Evolutionary conservation across 2,797 vertebrate genomes (phyloP), one percentile per base, ranked within the genome.

Genomic region (Falco peregrinus): DNA sequence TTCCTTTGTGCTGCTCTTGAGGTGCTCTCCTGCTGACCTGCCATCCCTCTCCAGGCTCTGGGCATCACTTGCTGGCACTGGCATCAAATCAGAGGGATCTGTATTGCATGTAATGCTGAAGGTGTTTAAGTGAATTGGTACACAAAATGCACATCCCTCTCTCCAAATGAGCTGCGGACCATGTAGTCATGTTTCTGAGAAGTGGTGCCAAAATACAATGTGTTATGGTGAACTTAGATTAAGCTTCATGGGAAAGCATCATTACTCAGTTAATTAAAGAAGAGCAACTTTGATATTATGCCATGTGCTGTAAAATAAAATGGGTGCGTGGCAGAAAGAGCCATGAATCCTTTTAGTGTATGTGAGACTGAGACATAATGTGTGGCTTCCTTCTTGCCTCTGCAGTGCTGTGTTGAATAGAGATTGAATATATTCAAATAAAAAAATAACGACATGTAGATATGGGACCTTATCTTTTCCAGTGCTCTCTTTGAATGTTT

Each of bases 231-330:
- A 86, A 59, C 74, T 51, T 84, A 64, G 59, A 56, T 29, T 89
- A 77, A 81, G 25, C 67, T 78, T 63, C 75, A 21, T 70, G 91
- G 80, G 75, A 88, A 84, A 68, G 48, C 35, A 18, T 92, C 5
- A 0, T 96, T 87, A 82, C 21, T 90, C 59, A 74, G 76, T 88
- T 96, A 93, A 92, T 95, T 94, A 80, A 84, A 81, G 77, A 70
- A 63, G 26, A 95, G 54, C 25, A 84, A 64, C 78, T 89, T 84
- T 81, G 76, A 65, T 96, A 37, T n/a, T 69, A 0, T 80, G 69
- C 57, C 69, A 78, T 95, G 88, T 74, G 70, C 77, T 95, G 50
- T 89, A 85, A 88, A 93, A 76, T 90, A 56, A 92, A 95, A 84
- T 81, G 73, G 7, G 16, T 86, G 75, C 45, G 10, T 81, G 82